Evolutionary conservation across 2,113 vertebrate species (phyloP), one percentile per base, ranked within the genome.

Genomic region (Melozone crissalis): DNA sequence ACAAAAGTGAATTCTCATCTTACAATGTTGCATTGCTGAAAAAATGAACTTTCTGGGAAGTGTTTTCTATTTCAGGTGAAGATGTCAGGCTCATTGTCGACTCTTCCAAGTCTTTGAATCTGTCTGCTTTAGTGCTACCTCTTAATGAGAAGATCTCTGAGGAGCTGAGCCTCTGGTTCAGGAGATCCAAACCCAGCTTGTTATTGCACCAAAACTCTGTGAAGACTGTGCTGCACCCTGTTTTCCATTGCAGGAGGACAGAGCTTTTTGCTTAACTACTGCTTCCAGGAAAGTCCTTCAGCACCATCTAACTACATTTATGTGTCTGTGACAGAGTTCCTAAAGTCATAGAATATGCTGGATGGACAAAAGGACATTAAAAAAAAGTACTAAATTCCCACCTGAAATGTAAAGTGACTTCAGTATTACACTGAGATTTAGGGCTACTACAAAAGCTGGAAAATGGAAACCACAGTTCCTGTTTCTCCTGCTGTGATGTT

Each of bases 71-170:
- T 95, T 86, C 51, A 31, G 65, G 27, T 33, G 31, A 75, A 58
- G 37, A 91, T 46, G 51, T 92, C 57, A 94, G 78, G 39, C 54
- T 94, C 11, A 37, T 87, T 96, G 96, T 93, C 69, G 95, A 54
- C 21, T 37, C 22, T 67, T 51, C 63, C 69, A 87, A 58, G 79
- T 91, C 69, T 87, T 35, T 47, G 68, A 68, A 88, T 85, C 49
- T 77, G 21, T 46, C 33, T 93, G 52, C 15, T 83, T 79, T 67
- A 79, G 43, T 84, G 55, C 39, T 33, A 52, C 5, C 6, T 22
- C 10, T 68, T 63, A 13, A n/a, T 35, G 14, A 55, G 68, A 87
- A 82, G 27, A 62, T n/a, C n/a, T 92, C 55, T 84, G 66, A 86
- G 55, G 24, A 85, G 30, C 31, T 91, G 55, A 66, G 44, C 54